Base-by-base conservation (phyloP, 2,797 vertebrate species). In the Anableps anableps region DNA sequence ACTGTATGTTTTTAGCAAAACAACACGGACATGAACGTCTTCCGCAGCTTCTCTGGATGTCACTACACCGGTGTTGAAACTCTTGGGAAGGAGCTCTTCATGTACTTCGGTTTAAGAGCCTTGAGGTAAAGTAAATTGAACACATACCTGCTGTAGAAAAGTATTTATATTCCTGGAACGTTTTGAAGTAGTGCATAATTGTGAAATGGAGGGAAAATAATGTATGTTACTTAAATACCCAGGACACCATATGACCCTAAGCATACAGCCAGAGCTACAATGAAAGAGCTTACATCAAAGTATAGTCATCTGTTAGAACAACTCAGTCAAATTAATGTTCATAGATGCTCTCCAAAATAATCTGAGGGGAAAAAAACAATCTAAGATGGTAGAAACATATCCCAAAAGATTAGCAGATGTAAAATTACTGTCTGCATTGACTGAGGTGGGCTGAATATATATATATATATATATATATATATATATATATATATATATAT, bases 31-130 rank as follows among this genome's bases (percentile, higher is more conserved):
- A 76, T 84, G 29, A 76, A 82, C 17, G 84, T 84, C 41, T 89
- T 88, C 87, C 82, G n/a, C 0, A 5, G 84, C 55, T 83, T 95
- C 2, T 0, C 7, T 10, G 96, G 96, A 11, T 90, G 80, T 77
- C 76, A 88, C 55, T 99, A 94, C 93, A 94, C 85, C 29, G 97
- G 96, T 0, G 97, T 96, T 31, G 94, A 97, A 76, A 98, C 97
- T 0, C 81, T 98, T 83, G 98, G 98, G 60, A 99, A 99, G 81
- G 98, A 99, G 79, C 96, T 99, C 53, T 99, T 99, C 86, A 80
- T 99, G 91, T 97, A 96, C 92, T 99, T 98, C 86, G 98, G 97
- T 76, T 47, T 87, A 11, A 97, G 88, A 89, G 95, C 97, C 79
- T 91, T 99, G 79, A 95, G 97, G 98, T 98, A 75, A 74, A 4